Conservation (phyloP, 2,113 vertebrate species). For the Rynchops niger region DNA sequence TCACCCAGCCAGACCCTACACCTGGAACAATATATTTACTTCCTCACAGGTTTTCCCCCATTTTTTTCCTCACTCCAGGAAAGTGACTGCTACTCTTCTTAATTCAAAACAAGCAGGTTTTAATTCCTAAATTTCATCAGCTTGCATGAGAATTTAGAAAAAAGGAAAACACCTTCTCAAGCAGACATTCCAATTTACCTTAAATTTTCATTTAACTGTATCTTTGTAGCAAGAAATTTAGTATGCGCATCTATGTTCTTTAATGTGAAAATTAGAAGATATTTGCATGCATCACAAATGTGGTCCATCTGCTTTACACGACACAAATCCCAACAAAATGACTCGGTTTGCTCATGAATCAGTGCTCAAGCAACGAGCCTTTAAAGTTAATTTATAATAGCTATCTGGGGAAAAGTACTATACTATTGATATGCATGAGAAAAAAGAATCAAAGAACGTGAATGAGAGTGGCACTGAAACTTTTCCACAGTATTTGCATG, state of each 20-base stretch:
- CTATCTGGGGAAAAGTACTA: not conserved
- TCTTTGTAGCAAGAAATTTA: not conserved
- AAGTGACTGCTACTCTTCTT: not conserved
- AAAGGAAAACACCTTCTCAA: not conserved
- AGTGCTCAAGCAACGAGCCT: not conserved
- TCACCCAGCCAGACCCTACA: not conserved
- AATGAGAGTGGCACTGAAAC: not conserved
- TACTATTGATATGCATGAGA: not conserved
- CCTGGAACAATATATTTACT: not conserved
- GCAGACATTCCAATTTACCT: not conserved
- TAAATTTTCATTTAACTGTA: not conserved
- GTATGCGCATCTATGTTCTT: not conserved
- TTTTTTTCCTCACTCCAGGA: not conserved
- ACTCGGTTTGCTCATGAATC: not conserved
- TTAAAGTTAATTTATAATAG: constrained; percentile 9
- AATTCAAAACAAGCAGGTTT: not conserved
- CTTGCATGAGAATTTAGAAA: not conserved
- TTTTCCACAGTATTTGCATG: not conserved
- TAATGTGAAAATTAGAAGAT: not conserved
- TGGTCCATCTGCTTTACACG: not conserved
- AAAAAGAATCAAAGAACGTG: not conserved
- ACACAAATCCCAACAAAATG: not conserved
- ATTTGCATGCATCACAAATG: not conserved
- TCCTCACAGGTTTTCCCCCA: not conserved
- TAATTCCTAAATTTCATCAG: not conserved